Conservation (phyloP, 1,140 invertebrate genomes). For the Nixonia krombeini region DNA sequence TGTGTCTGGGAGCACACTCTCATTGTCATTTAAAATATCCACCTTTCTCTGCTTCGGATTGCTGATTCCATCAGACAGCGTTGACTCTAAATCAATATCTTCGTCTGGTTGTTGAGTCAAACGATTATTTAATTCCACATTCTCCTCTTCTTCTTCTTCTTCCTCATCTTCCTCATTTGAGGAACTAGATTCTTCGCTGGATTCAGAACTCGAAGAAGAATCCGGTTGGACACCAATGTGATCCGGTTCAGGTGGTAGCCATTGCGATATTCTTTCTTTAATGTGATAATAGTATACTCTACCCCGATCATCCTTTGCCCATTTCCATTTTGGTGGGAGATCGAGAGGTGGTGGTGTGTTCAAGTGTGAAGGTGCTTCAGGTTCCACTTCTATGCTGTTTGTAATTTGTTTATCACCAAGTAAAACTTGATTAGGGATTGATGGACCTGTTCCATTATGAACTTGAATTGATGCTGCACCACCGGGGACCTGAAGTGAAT, state of each 20-base stretch:
- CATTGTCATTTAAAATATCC: constrained; percentile 9
- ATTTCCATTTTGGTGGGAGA: constrained; percentile 90
- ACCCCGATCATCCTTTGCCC: constrained; percentile 83
- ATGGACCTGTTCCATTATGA: constrained; percentile 48
- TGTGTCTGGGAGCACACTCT: constrained; percentile 35
- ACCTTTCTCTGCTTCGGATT: constrained; percentile 17
- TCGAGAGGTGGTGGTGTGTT: constrained; percentile 76
- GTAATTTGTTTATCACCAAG: constrained; percentile 44
- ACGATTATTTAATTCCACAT: constrained; percentile 19
- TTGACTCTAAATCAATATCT: constrained; percentile 45
- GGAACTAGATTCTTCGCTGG: constrained; percentile 70
- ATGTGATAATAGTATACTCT: constrained; percentile 93
- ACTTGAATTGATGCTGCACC: constrained; percentile 54
- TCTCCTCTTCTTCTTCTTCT: constrained; percentile 66
- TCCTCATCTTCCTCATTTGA: constrained; percentile 73
- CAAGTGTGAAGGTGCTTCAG: constrained; percentile 31
- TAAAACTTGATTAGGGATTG: constrained; percentile 33
- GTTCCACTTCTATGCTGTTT: constrained; percentile 1
- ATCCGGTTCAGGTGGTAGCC: constrained; percentile 83
- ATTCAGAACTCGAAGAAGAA: constrained; percentile 65
- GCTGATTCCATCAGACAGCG: constrained; percentile 20
- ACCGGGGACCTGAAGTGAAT: constrained; percentile 42
- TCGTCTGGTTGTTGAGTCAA: constrained; percentile 21
- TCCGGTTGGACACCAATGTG: constrained; percentile 71
- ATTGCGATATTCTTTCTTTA: constrained; percentile 86